Evolutionary conservation across 2,888 invertebrate species (phyloP), one percentile per base, ranked within the genome.

Genomic region (Athalia circularis): DNA sequence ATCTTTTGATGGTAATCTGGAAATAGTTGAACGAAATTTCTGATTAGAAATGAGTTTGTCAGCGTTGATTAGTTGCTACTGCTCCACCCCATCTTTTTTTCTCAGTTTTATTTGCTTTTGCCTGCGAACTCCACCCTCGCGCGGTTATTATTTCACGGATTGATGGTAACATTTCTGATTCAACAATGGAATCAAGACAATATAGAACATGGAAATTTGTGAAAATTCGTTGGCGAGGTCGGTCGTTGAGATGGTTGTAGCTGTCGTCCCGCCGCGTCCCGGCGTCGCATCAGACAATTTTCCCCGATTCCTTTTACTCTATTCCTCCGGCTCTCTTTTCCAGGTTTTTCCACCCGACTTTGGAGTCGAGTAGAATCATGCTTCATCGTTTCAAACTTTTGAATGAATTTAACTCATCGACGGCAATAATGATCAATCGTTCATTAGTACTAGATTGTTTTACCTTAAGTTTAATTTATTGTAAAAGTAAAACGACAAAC

Each of bases 231-330:
- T n/a, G 54, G 54, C 1, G 54, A 54, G 54, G n/a, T 54, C 54
- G 54, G 54, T 54, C n/a, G 8, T 54, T 29, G 29, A 29, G 29
- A 29, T 29, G 57, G 75, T 75, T 64, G 48, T 62, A 52, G 61
- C 75, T 75, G 62, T 62, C 62, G 62, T 75, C 13, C 61, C 75
- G 75, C 50, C 62, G 75, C 75, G 62, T 62, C 62, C 62, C 75
- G 64, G 62, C 75, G 75, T 52, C 62, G 50, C 75, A 5, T 59
- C 47, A 62, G 62, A n/a, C 59, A 62, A 61, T 75, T 75, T 75
- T 75, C 75, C 13, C 45, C 29, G 29, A 29, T 29, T 29, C 29
- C 29, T 29, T 29, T 2, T 29, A 29, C 29, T 29, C 29, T 29
- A 29, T 29, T 29, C 29, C 29, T 29, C 29, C 29, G 29, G 29